These are phyloP conservation scores for Trachelipus rathkii DNA, from an alignment of 1,140 invertebrate species.

Conservation along the genomic window DNA sequence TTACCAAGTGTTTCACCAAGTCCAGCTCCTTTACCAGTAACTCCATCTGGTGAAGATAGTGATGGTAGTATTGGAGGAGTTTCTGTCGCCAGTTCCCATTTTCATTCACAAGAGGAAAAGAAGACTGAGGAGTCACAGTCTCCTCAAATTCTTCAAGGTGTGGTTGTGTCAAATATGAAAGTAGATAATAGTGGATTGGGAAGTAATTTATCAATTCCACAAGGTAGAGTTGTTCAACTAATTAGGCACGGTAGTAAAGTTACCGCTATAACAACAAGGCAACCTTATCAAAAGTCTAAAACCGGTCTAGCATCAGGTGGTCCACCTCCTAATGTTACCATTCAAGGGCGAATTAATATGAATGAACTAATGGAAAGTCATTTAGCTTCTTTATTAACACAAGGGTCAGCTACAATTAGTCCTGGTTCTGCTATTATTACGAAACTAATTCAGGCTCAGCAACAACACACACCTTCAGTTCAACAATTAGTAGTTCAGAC, in stretches of 20 bases:
- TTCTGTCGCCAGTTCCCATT: neutral
- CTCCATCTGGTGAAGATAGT: conserved; percentile 27
- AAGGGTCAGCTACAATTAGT: conserved; percentile 26
- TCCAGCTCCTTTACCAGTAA: conserved; percentile 34
- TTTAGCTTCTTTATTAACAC: conserved; percentile 37
- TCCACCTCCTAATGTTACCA: conserved; percentile 44
- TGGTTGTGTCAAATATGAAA: conserved; percentile 44
- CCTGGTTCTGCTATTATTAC: conserved; percentile 33
- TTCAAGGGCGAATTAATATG: conserved; percentile 44
- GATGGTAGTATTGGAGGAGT: conserved; percentile 31
- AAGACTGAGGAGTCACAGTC: conserved; percentile 29
- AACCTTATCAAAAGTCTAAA: conserved; percentile 39
- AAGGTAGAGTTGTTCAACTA: conserved; percentile 42
- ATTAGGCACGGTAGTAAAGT: conserved; percentile 42
- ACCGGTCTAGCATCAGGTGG: conserved; percentile 32
- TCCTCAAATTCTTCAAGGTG: conserved; percentile 36
- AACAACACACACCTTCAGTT: conserved; percentile 33
- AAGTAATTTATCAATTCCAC: conserved; percentile 32
- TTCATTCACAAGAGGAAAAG: conserved; percentile 2
- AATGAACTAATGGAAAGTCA: conserved; percentile 45
- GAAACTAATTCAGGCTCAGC: conserved; percentile 34
- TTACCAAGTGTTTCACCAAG: conserved; percentile 52
- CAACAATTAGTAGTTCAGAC: conserved; percentile 39
- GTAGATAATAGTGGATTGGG: conserved; percentile 36
- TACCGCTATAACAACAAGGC: conserved; percentile 42